Percentiles rank a stretch among this genome's conserved stretches.
These are phyloP conservation scores for Heliconius hortense DNA, from an alignment of 2,888 invertebrate species.

Conservation along the genomic window DNA sequence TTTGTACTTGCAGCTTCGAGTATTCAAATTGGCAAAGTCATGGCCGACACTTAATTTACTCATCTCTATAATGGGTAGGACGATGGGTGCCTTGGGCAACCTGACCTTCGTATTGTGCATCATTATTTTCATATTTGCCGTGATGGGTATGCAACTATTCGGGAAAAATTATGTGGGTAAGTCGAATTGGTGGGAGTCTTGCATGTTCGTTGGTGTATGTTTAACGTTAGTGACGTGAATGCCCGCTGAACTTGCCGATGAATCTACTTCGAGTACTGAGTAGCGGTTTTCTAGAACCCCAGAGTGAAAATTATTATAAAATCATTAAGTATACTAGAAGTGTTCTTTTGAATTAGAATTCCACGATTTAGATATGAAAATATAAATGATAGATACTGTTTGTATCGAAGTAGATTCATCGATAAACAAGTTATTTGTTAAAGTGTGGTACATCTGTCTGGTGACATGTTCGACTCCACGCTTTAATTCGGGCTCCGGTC, in stretches of 20 bases:
- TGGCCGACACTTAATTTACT: slow-evolving; percentile 97
- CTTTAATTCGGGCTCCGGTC: slow-evolving; percentile 66
- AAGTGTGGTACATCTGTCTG: slow-evolving; percentile 45
- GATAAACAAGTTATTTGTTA: slow-evolving; percentile 43
- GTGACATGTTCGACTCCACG: slow-evolving; percentile 51
- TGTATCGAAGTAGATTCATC: slow-evolving; percentile 56
- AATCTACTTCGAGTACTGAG: slow-evolving; percentile 57
- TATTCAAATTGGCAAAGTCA: slow-evolving; percentile 97
- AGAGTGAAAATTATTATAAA: slow-evolving; percentile 23
- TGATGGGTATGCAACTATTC: slow-evolving; percentile 98
- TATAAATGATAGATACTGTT: slow-evolving; percentile 27
- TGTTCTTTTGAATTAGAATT: slow-evolving; percentile 23
- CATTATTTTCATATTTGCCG: slow-evolving; percentile 98
- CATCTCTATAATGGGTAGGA: slow-evolving; percentile 97
- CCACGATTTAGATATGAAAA: slow-evolving; percentile 2
- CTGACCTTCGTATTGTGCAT: slow-evolving; percentile 97
- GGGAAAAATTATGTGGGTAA: slow-evolving; percentile 94
- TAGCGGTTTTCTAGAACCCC: slow-evolving; percentile 29
- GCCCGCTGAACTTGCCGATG: slow-evolving; percentile 56
- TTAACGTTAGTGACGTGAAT: slow-evolving; percentile 68
- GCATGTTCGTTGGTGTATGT: slow-evolving; percentile 80
- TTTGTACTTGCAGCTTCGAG: slow-evolving; percentile 91
- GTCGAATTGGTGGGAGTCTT: slow-evolving; percentile 81
- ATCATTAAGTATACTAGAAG: slow-evolving; percentile 30
- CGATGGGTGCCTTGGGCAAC: slow-evolving; percentile 97